phyloP scores from a whole-genome alignment of 2,113 vertebrate genomes.

The Pseudopodoces humilis region DNA sequence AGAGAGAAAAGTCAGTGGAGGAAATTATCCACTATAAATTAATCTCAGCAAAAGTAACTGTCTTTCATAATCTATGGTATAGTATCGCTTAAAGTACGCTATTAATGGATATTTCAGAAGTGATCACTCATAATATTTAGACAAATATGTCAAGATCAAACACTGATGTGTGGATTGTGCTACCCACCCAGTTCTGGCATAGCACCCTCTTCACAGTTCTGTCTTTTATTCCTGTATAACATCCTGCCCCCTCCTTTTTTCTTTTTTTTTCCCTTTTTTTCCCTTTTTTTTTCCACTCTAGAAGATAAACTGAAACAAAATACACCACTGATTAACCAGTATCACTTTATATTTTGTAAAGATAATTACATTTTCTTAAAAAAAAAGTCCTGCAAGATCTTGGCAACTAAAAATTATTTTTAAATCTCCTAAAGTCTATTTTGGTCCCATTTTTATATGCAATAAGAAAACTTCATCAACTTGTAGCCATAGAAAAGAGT shows the following conservation, averaged over 20 bases:
- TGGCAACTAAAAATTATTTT: neutral
- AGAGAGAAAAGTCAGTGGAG: neutral
- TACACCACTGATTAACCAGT: neutral
- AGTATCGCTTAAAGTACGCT: neutral
- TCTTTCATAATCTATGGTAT: neutral
- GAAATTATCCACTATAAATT: neutral
- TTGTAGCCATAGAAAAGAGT: neutral
- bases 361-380: neutral
- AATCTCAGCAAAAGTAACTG: neutral
- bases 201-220: slow-evolving; percentile 62
- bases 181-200: slow-evolving; percentile 71
- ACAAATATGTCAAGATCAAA: slow-evolving; percentile 14
- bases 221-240: slow-evolving; percentile 75
- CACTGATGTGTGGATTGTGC: slow-evolving; percentile 71
- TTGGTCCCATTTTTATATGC: neutral
- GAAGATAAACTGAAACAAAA: slow-evolving; percentile 68
- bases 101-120: neutral
- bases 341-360: neutral
- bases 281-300: slow-evolving; percentile 60
- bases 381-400: neutral
- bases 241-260: slow-evolving; percentile 43
- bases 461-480: neutral
- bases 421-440: neutral
- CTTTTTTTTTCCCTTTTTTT: no score
- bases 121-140: neutral